Percentiles rank a stretch among this genome's conserved stretches.
These are phyloP conservation scores for Peromyscus nudipes DNA, from an alignment of 2,797 vertebrate genomes.

Conservation along the genomic window DNA sequence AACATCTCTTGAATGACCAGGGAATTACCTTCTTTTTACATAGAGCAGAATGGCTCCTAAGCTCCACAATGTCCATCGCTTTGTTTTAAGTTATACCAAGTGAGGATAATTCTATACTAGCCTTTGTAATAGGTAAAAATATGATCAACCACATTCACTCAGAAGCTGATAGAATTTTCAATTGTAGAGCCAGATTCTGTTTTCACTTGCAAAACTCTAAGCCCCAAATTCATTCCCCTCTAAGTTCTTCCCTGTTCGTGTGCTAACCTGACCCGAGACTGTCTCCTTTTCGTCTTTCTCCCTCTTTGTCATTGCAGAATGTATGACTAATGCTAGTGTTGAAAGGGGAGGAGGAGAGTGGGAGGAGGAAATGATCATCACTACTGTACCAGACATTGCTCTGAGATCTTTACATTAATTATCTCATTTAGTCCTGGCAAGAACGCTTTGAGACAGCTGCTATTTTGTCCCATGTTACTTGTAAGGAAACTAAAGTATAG, in stretches of 20 bases:
- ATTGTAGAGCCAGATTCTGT: slow-evolving; percentile 1
- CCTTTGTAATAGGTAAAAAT: neutral
- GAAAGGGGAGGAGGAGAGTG: neutral
- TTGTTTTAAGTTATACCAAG: slow-evolving; percentile 37
- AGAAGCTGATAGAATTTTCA: slow-evolving; percentile 24
- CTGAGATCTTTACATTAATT: slow-evolving; percentile 61
- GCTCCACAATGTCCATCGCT: neutral
- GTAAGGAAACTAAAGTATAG: slow-evolving; percentile 25
- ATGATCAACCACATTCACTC: neutral
- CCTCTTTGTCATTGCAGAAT: slow-evolving; percentile 49
- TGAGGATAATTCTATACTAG: neutral
- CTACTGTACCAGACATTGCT: slow-evolving; percentile 13
- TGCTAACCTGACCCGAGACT: slow-evolving; percentile 22
- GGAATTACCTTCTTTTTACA: neutral
- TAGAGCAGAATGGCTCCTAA: slow-evolving; percentile 33
- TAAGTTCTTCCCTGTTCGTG: slow-evolving; percentile 35
- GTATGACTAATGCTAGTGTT: slow-evolving; percentile 35
- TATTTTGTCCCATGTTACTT: slow-evolving; percentile 50
- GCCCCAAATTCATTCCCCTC: neutral
- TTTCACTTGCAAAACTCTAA: slow-evolving; percentile 32
- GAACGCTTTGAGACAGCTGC: slow-evolving; percentile 11
- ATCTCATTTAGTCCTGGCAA: slow-evolving; percentile 51
- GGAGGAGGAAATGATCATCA: neutral
- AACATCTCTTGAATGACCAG: neutral
- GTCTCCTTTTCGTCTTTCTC: slow-evolving; percentile 23